Evolutionary conservation across 2,888 invertebrate genomes (phyloP).

Genomic region (Pegoplata infirma): DNA sequence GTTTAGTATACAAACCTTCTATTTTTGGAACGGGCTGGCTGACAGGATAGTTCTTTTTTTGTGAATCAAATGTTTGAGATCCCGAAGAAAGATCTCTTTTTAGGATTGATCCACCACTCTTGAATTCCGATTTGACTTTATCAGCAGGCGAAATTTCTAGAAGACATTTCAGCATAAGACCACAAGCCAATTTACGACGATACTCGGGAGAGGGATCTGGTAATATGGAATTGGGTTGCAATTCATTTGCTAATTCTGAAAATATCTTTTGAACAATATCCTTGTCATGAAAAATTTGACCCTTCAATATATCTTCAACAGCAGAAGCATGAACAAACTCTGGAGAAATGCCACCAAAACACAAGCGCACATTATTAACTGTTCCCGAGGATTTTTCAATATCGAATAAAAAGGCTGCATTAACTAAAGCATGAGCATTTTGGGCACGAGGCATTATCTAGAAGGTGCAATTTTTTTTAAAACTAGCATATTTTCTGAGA

Average conservation of each 20-base stretch:
- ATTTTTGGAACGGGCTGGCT: constrained; percentile 86
- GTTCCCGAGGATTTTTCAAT: constrained; percentile 78
- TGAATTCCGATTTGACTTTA: constrained; percentile 78
- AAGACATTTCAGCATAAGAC: constrained; percentile 87
- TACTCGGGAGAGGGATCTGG: constrained; percentile 84
- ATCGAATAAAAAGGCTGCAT: constrained; percentile 84
- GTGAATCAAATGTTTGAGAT: constrained; percentile 84
- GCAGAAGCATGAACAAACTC: constrained; percentile 80
- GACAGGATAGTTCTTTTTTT: constrained; percentile 85
- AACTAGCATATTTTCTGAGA: too few species aligned
- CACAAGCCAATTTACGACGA: constrained; percentile 83
- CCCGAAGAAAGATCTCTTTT: constrained; percentile 83
- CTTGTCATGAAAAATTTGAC: constrained; percentile 78
- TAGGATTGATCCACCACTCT: constrained; percentile 81
- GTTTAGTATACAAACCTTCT: constrained; percentile 80
- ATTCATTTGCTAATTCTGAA: constrained; percentile 79
- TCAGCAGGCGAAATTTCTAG: constrained; percentile 80
- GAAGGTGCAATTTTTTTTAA: constrained; percentile 61
- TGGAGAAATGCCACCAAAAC: constrained; percentile 83
- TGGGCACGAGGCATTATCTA: constrained; percentile 85
- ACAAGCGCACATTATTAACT: constrained; percentile 78
- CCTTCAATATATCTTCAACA: constrained; percentile 79
- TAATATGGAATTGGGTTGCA: constrained; percentile 82
- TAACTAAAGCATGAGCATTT: constrained; percentile 87
- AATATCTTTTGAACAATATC: constrained; percentile 79